Evolutionary conservation across 2,113 vertebrate species (phyloP), one percentile per base, ranked within the genome.

Genomic region (Andinoacara biseriatus): DNA sequence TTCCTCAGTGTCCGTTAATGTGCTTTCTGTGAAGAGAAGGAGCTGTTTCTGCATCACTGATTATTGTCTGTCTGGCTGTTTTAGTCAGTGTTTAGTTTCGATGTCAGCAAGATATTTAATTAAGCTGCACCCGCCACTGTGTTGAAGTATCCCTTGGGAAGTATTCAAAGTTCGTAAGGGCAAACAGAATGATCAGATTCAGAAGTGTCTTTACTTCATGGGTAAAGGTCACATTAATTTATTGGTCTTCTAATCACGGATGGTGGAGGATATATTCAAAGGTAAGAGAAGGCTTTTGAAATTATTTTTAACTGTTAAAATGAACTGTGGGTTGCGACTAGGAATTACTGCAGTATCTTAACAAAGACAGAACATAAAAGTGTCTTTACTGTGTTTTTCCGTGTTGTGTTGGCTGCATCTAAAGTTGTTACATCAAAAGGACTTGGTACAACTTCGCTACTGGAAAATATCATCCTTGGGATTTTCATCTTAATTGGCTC

Each of bases 91-190:
- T 84, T 84, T 33, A 76, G 52, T 62, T 52, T 63, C 7, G 62
- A 57, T 74, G 81, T 85, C 81, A 82, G 88, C 40, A 75, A 80
- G 54, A 81, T 76, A 81, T 91, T 87, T 88, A 90, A 92, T 91
- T 87, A 90, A 46, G 72, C 63, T 67, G 54, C 60, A 86, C 13
- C 15, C 78, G 82, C 61, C 56, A 62, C 31, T 24, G 46, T 75
- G 69, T 59, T 80, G 38, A 76, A 67, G 57, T 76, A 57, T 10
- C 1, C n/a, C 65, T 10, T 35, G 15, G 72, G 69, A 78, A 33
- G 40, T 40, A 67, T 83, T 62, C 81, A 86, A 88, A 75, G 31
- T 82, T 74, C 57, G 54, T 78, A 18, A 76, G 74, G 74, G 43
- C 59, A 80, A 80, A 83, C 22, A 31, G 17, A 83, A 49, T 5